These are phyloP conservation scores for Myotis findleyi DNA, from an alignment of 2,797 vertebrate species.

Conservation along the genomic window DNA sequence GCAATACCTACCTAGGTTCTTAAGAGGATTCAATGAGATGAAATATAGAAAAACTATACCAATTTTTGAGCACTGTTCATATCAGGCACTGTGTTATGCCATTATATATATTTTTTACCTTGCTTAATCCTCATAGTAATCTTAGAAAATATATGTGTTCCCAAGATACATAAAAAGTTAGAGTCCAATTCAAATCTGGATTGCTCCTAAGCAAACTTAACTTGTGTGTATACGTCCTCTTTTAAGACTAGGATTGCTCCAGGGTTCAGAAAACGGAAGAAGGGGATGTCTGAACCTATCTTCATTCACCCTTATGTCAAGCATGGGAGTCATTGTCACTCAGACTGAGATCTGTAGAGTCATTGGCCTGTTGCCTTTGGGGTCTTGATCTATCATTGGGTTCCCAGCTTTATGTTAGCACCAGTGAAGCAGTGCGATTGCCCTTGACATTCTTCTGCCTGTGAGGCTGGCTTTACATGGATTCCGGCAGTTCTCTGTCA, in stretches of 20 bases:
- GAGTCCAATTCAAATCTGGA: background rate
- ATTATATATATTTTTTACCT: background rate
- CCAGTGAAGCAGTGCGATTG: background rate
- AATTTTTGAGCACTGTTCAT: background rate
- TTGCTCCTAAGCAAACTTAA: background rate
- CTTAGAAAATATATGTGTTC: background rate
- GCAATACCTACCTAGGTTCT: background rate
- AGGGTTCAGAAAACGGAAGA: background rate
- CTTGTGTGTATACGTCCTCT: background rate
- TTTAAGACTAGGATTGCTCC: background rate
- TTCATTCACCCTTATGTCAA: background rate
- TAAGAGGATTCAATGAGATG: background rate
- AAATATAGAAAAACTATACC: background rate
- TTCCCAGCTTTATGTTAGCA: background rate
- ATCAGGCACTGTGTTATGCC: background rate
- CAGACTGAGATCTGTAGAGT: background rate
- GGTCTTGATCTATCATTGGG: background rate
- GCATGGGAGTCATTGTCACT: background rate
- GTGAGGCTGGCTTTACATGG: background rate
- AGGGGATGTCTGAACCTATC: background rate
- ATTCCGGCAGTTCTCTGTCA: background rate
- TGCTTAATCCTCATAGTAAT: background rate
- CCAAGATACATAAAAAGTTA: background rate
- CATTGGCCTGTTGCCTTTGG: background rate
- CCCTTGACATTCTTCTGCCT: background rate